Base-by-base conservation (phyloP, 1,140 invertebrate species). In the Philotrypesis tridentata region DNA sequence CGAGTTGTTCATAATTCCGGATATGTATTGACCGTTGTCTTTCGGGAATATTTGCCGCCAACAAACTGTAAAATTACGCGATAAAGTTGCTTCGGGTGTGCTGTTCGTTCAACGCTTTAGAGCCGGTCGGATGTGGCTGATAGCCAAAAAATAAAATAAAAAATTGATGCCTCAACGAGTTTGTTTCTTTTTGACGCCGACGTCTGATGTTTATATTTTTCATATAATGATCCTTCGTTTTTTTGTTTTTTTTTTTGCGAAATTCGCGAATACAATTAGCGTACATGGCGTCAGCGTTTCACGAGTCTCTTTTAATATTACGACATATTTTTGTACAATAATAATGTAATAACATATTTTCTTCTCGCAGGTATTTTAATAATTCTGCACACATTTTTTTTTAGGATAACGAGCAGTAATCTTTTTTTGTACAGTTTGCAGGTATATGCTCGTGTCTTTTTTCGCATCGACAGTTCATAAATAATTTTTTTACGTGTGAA, bases 1-100 rank as follows among this genome's bases (percentile, higher is more conserved):
- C n/a, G 23, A 72, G 37, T 72, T 43, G 37, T 43, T 72, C 70
- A 43, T 72, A 72, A 72, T 72, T 43, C 23, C 14, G 31, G 6
- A 70, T 33, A 70, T 33, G 8, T 37, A n/a, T 31, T 21, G 67
- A 17, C 29, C 31, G 29, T 70, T 70, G 12, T 70, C 31, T 70
- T 70, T 70, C 67, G 27, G 21, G 21, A 17, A 33, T 70, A 33
- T 29, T 70, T 25, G 21, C 21, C 29, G 31, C 14, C 67, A 33
- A 29, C 31, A 37, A 37, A 33, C 67, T n/a, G 31, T 33, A 33
- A 31, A 33, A 70, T 70, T 70, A 29, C 29, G 67, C 31, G 37
- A 70, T 33, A 70, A 70, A 70, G 0, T 33, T 70, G 27, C 25
- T 17, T 31, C 67, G 21, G 14, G 27, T 33, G 67, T n/a, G 67